These are phyloP conservation scores for Scaptomyza caliginosa DNA, from an alignment of 2,888 invertebrate genomes.

Conservation along the genomic window DNA sequence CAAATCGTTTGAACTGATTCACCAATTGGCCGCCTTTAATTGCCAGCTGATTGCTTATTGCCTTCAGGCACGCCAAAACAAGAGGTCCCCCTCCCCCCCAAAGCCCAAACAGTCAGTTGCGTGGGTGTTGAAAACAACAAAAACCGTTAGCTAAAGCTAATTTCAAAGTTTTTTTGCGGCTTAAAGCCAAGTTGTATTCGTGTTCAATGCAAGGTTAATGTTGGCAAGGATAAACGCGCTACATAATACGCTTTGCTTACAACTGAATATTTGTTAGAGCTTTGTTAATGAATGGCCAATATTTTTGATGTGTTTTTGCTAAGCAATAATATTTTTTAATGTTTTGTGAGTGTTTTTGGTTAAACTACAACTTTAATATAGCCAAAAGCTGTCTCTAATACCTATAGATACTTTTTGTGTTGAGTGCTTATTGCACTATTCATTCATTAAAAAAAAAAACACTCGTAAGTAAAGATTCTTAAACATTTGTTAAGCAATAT, in stretches of 20 bases:
- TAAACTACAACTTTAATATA: too few relatives aligned
- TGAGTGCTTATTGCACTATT: too few relatives aligned
- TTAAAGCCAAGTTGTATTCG: constrained; percentile 25
- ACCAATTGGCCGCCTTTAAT: constrained; percentile 58
- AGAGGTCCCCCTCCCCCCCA: too few relatives aligned
- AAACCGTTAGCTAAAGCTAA: background rate
- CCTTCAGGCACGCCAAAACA: constrained; percentile 61
- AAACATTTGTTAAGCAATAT: constrained; percentile 18
- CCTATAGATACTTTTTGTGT: too few relatives aligned
- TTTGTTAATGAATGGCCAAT: constrained; percentile 6
- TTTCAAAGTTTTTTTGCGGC: constrained; percentile 23
- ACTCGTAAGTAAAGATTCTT: background rate
- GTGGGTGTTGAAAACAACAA: constrained; percentile 17
- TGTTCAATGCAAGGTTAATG: constrained; percentile 30
- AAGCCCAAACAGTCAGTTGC: constrained; percentile 1
- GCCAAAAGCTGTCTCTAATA: too few relatives aligned
- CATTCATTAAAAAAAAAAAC: too few relatives aligned
- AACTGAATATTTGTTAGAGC: constrained; percentile 13
- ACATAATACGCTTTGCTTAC: constrained; percentile 18
- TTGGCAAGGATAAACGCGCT: constrained; percentile 40
- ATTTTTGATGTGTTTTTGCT: too few relatives aligned
- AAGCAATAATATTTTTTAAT: too few relatives aligned
- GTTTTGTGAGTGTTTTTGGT: background rate
- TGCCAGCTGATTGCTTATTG: constrained; percentile 70
- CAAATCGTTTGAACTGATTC: constrained; percentile 62